Conservation (phyloP, 2,113 vertebrate species). For the Lynx canadensis region DNA sequence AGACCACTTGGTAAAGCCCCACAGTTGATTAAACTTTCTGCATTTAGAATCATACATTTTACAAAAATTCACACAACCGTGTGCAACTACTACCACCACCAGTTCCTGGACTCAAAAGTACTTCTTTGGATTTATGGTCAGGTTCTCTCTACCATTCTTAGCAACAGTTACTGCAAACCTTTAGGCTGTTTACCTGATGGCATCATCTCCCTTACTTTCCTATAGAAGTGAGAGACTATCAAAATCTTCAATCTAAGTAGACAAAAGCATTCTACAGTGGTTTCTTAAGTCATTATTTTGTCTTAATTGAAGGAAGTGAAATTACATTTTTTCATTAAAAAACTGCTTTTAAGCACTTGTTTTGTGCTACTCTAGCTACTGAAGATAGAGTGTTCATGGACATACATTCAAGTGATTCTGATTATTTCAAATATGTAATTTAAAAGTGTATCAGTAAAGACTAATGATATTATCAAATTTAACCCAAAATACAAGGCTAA, state of each 20-base stretch:
- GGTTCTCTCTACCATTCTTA: neutral
- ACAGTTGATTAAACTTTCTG: neutral
- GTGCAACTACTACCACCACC: neutral
- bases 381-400: neutral
- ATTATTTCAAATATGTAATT: slow-evolving; percentile 12
- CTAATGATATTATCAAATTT: slow-evolving; percentile 5
- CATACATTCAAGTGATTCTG: neutral
- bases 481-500: neutral
- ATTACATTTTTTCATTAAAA: neutral
- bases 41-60: neutral
- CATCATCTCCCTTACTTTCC: neutral
- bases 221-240: neutral
- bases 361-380: neutral
- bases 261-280: neutral
- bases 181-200: neutral
- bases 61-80: neutral
- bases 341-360: neutral
- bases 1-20: neutral
- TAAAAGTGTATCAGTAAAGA: neutral
- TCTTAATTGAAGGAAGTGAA: neutral
- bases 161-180: neutral
- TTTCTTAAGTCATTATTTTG: slow-evolving; percentile 9
- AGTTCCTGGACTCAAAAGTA: neutral
- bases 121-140: neutral
- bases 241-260: neutral